Evolutionary conservation across 2,113 vertebrate species (phyloP).

Genomic region (Oreochromis niloticus): DNA sequence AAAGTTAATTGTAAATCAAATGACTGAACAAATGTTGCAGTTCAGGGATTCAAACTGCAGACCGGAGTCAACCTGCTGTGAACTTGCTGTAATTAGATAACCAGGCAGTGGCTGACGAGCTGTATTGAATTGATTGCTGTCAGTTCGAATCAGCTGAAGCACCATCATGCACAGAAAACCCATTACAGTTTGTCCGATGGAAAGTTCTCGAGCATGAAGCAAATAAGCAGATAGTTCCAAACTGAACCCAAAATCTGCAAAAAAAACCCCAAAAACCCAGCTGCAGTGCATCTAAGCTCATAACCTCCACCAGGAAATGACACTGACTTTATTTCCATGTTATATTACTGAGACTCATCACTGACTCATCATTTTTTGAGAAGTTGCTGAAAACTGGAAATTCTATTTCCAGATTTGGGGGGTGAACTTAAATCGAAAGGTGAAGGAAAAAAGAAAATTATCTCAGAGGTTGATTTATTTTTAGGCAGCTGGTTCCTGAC

Average conservation of each 20-base stretch:
- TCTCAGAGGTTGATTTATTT: background rate
- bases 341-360: background rate
- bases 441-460: background rate
- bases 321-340: background rate
- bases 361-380: background rate
- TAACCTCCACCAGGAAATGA: background rate
- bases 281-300: background rate
- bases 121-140: conserved; percentile 20
- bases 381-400: background rate
- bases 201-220: background rate
- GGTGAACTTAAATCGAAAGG: background rate
- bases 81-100: background rate
- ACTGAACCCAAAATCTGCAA: background rate
- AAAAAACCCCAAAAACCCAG: background rate
- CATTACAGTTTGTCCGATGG: conserved; percentile 5
- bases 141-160: background rate
- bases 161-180: background rate
- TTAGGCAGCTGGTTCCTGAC: background rate
- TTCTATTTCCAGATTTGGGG: background rate
- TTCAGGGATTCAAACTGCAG: background rate
- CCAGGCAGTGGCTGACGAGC: background rate
- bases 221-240: background rate
- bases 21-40: background rate
- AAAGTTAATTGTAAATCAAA: background rate
- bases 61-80: background rate